Percentiles rank a stretch among this genome's conserved stretches.
These are phyloP conservation scores for Dryobotodes eremita DNA, from an alignment of 2,888 invertebrate genomes.

Conservation along the genomic window DNA sequence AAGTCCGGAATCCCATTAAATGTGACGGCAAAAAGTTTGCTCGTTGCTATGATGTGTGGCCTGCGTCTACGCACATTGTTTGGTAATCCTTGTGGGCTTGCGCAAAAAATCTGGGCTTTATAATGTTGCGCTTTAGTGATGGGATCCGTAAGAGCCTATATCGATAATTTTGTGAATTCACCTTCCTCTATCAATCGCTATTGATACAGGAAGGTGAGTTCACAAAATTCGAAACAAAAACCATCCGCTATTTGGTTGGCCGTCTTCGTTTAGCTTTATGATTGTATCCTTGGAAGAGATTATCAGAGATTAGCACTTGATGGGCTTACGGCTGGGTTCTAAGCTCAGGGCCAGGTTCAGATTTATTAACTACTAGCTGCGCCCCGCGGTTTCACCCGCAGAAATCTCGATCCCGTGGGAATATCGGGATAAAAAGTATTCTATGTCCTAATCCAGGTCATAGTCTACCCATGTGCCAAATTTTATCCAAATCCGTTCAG, in stretches of 20 bases:
- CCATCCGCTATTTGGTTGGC: not conserved
- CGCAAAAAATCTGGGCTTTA: slow-evolving; percentile 87
- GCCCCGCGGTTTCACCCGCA: too few relatives aligned
- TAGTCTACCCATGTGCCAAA: too few relatives aligned
- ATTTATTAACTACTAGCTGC: too few relatives aligned
- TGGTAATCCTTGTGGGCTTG: slow-evolving; percentile 81
- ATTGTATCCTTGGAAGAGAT: not conserved
- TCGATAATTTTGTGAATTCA: slow-evolving; percentile 30
- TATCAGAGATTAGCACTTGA: not conserved
- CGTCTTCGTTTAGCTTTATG: not conserved
- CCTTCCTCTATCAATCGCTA: not conserved
- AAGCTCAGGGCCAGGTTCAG: not conserved
- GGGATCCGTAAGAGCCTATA: slow-evolving; percentile 32
- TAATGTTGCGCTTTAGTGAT: slow-evolving; percentile 74
- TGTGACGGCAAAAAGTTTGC: slow-evolving; percentile 81
- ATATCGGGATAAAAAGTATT: too few relatives aligned
- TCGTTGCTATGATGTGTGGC: slow-evolving; percentile 85
- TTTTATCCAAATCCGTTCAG: too few relatives aligned
- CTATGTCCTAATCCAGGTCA: too few relatives aligned
- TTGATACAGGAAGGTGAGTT: too few relatives aligned
- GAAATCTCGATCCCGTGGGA: too few relatives aligned
- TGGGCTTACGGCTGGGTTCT: not conserved
- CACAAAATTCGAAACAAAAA: not conserved
- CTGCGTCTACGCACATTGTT: slow-evolving; percentile 86
- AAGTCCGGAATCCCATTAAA: slow-evolving; percentile 86